Evolutionary conservation across 2,113 vertebrate genomes (phyloP).

Genomic region (Colinus virginianus): DNA sequence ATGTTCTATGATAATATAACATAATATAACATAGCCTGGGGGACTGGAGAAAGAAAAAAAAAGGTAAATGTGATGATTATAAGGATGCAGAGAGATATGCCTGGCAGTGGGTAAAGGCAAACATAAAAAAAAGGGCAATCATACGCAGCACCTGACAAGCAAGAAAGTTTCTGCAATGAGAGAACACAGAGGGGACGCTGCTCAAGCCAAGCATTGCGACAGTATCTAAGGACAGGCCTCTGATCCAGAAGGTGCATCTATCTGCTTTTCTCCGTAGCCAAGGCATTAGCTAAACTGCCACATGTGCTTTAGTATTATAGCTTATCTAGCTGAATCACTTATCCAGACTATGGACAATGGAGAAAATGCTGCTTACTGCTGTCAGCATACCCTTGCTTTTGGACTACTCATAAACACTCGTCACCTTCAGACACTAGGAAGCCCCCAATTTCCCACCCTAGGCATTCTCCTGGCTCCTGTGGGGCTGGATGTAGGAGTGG

Average conservation of each 20-base stretch:
- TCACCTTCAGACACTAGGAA: neutral
- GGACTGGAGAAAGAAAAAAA: neutral
- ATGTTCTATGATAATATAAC: neutral
- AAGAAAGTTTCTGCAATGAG: neutral
- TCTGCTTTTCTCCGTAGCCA: accelerated
- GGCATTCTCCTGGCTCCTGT: neutral
- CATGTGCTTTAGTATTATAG: neutral
- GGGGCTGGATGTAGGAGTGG: neutral
- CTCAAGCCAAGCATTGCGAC: accelerated
- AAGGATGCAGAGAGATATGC: neutral
- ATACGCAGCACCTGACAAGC: accelerated
- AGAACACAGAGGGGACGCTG: neutral
- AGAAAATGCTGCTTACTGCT: neutral
- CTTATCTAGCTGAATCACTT: neutral
- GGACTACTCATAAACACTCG: neutral
- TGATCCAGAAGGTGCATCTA: neutral
- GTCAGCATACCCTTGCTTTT: neutral
- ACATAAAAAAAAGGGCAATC: neutral
- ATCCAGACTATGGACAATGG: neutral
- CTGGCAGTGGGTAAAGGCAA: neutral
- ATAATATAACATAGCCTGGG: neutral
- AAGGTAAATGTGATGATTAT: neutral
- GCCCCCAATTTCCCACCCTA: neutral
- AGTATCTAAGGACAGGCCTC: neutral
- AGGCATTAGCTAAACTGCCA: neutral